Evolutionary conservation across 2,888 invertebrate species (phyloP).

Genomic region (Andrena chrysosceles): DNA sequence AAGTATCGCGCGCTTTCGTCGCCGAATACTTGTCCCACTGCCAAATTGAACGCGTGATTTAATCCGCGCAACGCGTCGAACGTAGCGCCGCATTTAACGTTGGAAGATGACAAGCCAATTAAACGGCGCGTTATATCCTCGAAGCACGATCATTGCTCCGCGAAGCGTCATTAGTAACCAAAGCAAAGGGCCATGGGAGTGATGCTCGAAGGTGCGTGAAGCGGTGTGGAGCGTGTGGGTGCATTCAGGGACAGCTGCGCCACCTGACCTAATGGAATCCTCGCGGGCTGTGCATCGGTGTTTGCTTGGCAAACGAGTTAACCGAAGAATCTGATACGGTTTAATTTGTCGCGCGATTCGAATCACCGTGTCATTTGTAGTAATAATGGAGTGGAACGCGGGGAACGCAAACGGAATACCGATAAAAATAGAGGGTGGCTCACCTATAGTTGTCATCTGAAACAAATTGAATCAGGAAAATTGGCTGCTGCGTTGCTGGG

Average conservation of each 20-base stretch:
- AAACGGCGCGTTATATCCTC: slow-evolving; percentile 40
- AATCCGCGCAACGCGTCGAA: slow-evolving; percentile 49
- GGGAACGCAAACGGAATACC: no score
- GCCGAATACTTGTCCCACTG: slow-evolving; percentile 32
- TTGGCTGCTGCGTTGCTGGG: no score
- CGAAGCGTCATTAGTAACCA: slow-evolving; percentile 33
- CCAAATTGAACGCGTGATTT: slow-evolving; percentile 63
- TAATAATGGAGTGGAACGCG: background rate
- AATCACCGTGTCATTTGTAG: background rate
- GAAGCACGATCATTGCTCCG: slow-evolving; percentile 13
- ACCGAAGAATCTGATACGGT: background rate
- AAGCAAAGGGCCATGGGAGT: slow-evolving; percentile 27
- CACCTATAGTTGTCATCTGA: background rate
- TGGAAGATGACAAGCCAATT: slow-evolving; percentile 61
- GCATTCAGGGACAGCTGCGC: slow-evolving; percentile 33
- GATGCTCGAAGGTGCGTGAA: slow-evolving; percentile 17
- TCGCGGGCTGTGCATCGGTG: slow-evolving; percentile 1
- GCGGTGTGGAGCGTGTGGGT: background rate
- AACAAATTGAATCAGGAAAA: no score
- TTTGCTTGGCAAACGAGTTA: slow-evolving; percentile 12
- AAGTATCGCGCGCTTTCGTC: slow-evolving; percentile 4
- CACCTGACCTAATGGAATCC: background rate
- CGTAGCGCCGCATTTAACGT: slow-evolving; percentile 36
- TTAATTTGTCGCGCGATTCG: background rate
- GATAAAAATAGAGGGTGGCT: no score